Percentiles rank a stretch among this genome's conserved stretches.
Conservation (phyloP, 2,797 vertebrate genomes). For the Microhierax caerulescens region DNA sequence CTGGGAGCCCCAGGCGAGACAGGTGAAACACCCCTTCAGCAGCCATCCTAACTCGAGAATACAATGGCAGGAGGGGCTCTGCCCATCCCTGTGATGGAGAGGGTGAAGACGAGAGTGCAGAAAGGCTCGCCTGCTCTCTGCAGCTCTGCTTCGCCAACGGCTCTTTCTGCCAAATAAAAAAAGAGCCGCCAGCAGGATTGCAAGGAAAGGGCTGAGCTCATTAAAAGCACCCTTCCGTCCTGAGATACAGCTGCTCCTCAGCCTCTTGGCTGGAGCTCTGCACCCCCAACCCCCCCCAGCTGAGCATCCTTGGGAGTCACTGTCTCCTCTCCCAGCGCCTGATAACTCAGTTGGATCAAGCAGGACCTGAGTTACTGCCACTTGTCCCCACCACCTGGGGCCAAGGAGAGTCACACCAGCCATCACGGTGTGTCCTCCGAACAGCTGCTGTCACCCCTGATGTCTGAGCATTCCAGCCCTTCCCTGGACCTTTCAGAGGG, state of each 20-base stretch:
- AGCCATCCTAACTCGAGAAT: neutral
- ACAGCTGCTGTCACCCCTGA: neutral
- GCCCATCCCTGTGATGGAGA: accelerated
- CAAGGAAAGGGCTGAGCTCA: neutral
- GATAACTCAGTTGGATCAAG: neutral
- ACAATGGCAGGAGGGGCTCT: neutral
- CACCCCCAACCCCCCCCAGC: neutral
- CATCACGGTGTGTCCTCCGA: accelerated
- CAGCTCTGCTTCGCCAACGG: neutral
- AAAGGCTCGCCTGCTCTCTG: neutral
- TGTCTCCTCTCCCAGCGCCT: neutral
- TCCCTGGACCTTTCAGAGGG: neutral
- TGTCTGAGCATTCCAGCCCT: neutral
- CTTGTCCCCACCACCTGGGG: neutral
- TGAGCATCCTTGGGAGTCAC: neutral
- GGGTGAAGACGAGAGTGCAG: neutral
- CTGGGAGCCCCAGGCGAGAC: neutral
- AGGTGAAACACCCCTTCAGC: neutral
- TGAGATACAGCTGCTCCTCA: neutral
- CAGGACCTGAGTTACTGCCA: neutral
- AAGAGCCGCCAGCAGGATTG: neutral
- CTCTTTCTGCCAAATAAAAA: neutral
- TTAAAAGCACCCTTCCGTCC: neutral
- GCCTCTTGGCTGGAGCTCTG: neutral
- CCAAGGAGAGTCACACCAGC: neutral